Conservation (phyloP, 1,140 invertebrate species). For the Meloidogyne hapla region DNA sequence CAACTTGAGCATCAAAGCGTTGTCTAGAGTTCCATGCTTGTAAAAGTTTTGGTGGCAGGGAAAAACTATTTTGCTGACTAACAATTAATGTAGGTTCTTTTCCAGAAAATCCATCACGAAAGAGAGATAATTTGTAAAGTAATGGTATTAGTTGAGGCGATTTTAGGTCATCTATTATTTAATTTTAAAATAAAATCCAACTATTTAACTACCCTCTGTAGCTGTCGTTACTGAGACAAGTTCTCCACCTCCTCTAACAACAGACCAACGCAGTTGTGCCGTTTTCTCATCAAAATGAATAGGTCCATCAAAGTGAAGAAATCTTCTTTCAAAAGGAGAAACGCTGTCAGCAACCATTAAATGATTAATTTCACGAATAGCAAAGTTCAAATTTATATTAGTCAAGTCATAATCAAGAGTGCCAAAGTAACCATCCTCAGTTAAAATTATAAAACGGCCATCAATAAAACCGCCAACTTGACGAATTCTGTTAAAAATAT, state of each 20-base stretch:
- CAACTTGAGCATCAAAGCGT: conserved; percentile 54
- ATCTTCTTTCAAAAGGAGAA: conserved; percentile 9
- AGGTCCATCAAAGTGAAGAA: conserved; percentile 39
- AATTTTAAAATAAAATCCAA: too few relatives aligned
- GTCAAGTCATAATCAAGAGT: conserved; percentile 50
- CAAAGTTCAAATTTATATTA: conserved; percentile 51
- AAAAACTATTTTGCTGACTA: conserved; percentile 32
- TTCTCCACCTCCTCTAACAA: conserved; percentile 14
- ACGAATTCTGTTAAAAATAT: conserved; percentile 44
- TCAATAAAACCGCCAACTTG: conserved; percentile 48
- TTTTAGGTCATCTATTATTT: neutral
- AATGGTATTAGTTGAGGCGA: neutral
- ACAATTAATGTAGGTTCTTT: conserved; percentile 46
- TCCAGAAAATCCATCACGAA: conserved; percentile 52
- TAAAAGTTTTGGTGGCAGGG: conserved; percentile 46
- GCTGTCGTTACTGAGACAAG: too few relatives aligned
- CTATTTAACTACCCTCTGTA: too few relatives aligned
- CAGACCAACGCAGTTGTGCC: conserved; percentile 36
- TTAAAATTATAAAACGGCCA: conserved; percentile 55
- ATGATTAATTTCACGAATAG: conserved; percentile 37
- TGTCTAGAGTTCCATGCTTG: conserved; percentile 55
- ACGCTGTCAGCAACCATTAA: conserved; percentile 38
- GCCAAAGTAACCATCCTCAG: conserved; percentile 53
- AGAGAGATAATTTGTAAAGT: conserved; percentile 48
- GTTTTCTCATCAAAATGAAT: conserved; percentile 42